Evolutionary conservation across 2,797 vertebrate species (phyloP).

Genomic region (Lagorchestes hirsutus): DNA sequence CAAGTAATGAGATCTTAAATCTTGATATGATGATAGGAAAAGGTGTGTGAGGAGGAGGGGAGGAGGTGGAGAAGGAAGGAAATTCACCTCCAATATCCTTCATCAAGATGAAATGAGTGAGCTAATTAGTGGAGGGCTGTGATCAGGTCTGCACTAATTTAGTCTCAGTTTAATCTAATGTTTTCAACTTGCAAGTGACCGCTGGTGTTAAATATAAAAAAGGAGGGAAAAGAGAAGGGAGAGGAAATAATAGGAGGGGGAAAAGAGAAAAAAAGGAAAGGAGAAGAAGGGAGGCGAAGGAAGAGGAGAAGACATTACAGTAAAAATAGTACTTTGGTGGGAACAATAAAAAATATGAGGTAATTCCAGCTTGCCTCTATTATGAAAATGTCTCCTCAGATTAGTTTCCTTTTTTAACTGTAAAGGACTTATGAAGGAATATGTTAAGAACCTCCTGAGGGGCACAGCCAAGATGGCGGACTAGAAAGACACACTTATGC

Average conservation of each 20-base stretch:
- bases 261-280: neutral
- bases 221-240: neutral
- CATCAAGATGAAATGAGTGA: neutral
- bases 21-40: neutral
- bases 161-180: neutral
- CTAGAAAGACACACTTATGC: too few species aligned
- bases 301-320: neutral
- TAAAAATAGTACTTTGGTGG: neutral
- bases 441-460: neutral
- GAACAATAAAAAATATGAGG: neutral
- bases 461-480: too few species aligned
- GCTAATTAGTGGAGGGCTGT: neutral
- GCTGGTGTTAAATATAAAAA: neutral
- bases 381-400: neutral
- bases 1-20: slow-evolving; percentile 4
- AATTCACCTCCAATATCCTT: neutral
- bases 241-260: neutral
- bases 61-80: neutral
- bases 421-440: neutral
- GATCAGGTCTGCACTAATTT: neutral
- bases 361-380: neutral
- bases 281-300: neutral
- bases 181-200: neutral
- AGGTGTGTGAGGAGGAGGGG: slow-evolving; percentile 3
- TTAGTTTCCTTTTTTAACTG: neutral